Percentiles rank a stretch among this genome's conserved stretches.
phyloP scores from a whole-genome alignment of 2,888 invertebrate genomes.

The Drosophila paranaensis region DNA sequence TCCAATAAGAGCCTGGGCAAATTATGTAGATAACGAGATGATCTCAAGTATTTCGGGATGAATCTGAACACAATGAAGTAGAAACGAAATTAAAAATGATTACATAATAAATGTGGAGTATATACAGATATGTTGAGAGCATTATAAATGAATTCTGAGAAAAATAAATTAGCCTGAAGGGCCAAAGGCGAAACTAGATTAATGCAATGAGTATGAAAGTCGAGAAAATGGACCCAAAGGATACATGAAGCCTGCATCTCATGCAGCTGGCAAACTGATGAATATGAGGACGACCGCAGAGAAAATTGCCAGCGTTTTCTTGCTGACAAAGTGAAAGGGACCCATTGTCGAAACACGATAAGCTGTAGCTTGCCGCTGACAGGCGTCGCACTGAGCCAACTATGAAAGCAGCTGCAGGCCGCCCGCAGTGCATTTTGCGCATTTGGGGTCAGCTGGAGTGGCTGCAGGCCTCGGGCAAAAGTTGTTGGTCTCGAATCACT shows the following conservation, averaged over 20 bases:
- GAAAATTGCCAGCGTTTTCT: constrained; percentile 45
- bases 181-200: neutral
- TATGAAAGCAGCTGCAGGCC: constrained; percentile 24
- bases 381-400: constrained; percentile 30
- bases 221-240: constrained; percentile 15
- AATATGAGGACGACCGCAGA: constrained; percentile 17
- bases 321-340: constrained; percentile 43
- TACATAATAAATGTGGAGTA: neutral
- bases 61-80: too few relatives aligned
- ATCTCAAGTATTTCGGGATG: neutral
- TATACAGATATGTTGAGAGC: neutral
- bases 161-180: neutral
- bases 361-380: constrained; percentile 44
- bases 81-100: neutral
- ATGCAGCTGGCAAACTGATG: constrained; percentile 42
- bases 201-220: constrained; percentile 8
- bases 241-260: constrained; percentile 20
- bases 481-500: constrained; percentile 38
- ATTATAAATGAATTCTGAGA: neutral
- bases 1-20: too few relatives aligned
- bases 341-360: constrained; percentile 37
- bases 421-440: constrained; percentile 45
- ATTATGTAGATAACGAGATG: neutral
- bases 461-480: constrained; percentile 27
- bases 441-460: constrained; percentile 43